Evolutionary conservation across 2,888 invertebrate genomes (phyloP), one percentile per base, ranked within the genome.

Genomic region (Phyllotreta striolata): DNA sequence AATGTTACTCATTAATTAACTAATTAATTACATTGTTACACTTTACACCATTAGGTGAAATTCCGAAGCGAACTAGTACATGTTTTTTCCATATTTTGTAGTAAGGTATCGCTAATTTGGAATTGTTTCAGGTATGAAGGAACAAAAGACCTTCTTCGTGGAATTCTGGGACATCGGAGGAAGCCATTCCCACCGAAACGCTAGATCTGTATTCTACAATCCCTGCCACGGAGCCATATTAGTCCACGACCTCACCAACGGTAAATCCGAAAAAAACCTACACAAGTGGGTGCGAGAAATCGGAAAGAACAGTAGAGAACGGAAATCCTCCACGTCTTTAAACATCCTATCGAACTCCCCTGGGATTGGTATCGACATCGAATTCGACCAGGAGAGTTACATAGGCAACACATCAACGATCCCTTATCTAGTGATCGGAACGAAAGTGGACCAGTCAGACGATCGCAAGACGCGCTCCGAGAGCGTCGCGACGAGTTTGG

Each of bases 81-180:
- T 24, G 4, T 24, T 24, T 24, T 4, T 24, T 24, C 24, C 2
- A 24, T 3, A 24, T 4, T 24, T 24, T 24, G 24, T 24, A 24
- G 24, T 24, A 24, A 24, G 24, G 24, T 24, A 24, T 24, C 2
- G 4, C 24, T 24, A 1, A 24, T 24, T 24, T 24, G 24, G 24
- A 24, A 24, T 24, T 24, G 24, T 24, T 24, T 1, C 24, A 24
- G 24, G 96, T 1, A 96, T 96, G 0, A 92, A 93, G 13, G 89
- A 90, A 64, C 96, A 98, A 79, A 91, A 91, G 74, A 90, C 93
- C 4, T 96, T 91, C 80, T 97, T 96, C 80, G 86, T 98, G 24
- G 98, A 99, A 83, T 85, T 98, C 38, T 99, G 98, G 93, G 99
- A 99, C 80, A 89, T 99, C 58, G 98, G 98, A 4, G 98, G 98